Conservation (phyloP, 2,888 invertebrate species). For the Pandemis heparana region DNA sequence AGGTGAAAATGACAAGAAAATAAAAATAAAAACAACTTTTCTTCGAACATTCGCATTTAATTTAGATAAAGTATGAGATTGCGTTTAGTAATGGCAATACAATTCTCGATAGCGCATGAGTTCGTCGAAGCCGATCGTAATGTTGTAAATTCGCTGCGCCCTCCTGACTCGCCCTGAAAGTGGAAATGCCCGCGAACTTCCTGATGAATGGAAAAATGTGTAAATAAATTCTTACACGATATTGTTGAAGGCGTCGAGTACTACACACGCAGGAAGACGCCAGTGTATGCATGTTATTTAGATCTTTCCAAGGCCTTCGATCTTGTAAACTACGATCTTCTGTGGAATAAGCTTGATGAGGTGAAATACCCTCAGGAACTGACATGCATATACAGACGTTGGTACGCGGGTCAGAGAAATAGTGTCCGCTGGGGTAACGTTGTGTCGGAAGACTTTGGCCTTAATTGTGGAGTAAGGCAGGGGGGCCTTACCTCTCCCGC, state of each 20-base stretch:
- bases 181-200: not conserved
- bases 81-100: not conserved
- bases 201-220: not conserved
- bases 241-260: not conserved
- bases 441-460: too few relatives aligned
- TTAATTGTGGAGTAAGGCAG: too few relatives aligned
- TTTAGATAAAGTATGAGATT: not conserved
- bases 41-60: not conserved
- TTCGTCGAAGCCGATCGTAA: constrained; percentile 7
- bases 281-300: too few relatives aligned
- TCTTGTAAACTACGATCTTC: too few relatives aligned
- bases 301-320: too few relatives aligned
- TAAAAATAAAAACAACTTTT: not conserved
- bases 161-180: constrained; percentile 13
- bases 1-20: not conserved
- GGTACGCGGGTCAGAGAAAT: too few relatives aligned
- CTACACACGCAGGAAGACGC: too few relatives aligned
- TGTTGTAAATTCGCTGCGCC: constrained; percentile 20
- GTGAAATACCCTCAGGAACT: too few relatives aligned
- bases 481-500: too few relatives aligned
- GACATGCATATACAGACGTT: too few relatives aligned
- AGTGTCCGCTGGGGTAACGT: too few relatives aligned
- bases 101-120: not conserved
- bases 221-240: not conserved
- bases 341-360: too few relatives aligned